These are phyloP conservation scores for Torymus aiolomorphi DNA, from an alignment of 2,888 invertebrate species.

Conservation along the genomic window DNA sequence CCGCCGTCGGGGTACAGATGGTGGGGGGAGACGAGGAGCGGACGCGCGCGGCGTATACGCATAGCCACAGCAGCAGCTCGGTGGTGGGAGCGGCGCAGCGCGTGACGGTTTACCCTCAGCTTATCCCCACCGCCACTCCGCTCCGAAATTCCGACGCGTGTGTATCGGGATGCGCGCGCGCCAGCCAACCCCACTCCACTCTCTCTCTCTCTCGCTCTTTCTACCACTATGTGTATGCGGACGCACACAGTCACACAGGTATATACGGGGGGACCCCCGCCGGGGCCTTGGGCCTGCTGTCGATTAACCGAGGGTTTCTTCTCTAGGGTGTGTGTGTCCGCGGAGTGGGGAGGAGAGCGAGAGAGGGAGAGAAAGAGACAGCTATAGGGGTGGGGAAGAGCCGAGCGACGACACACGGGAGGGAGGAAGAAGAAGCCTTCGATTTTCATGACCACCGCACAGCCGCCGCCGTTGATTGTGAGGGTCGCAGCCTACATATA, in stretches of 20 bases:
- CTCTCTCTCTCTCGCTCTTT: too few relatives aligned
- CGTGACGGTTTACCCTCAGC: conserved; percentile 73
- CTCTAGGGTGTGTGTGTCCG: conserved; percentile 8
- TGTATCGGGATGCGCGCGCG: conserved; percentile 55
- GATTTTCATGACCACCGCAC: conserved; percentile 44
- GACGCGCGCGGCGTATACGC: not conserved
- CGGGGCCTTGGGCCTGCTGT: conserved; percentile 61
- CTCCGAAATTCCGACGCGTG: conserved; percentile 69
- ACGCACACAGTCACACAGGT: not conserved
- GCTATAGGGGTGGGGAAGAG: not conserved
- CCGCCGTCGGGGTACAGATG: conserved; percentile 62
- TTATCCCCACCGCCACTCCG: conserved; percentile 64
- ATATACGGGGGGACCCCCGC: conserved; percentile 60
- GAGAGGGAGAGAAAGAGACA: not conserved
- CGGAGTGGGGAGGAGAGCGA: conserved; percentile 4
- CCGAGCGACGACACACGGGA: not conserved
- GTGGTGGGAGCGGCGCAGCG: conserved; percentile 64
- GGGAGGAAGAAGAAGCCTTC: conserved; percentile 35
- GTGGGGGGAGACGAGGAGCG: conserved; percentile 60
- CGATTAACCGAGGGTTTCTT: conserved; percentile 63
- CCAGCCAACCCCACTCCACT: too few relatives aligned
- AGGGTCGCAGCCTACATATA: too few relatives aligned
- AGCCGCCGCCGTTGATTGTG: conserved; percentile 46
- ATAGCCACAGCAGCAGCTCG: not conserved
- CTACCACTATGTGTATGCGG: too few relatives aligned